phyloP scores from a whole-genome alignment of 2,113 vertebrate species.

The Eretmochelys imbricata region DNA sequence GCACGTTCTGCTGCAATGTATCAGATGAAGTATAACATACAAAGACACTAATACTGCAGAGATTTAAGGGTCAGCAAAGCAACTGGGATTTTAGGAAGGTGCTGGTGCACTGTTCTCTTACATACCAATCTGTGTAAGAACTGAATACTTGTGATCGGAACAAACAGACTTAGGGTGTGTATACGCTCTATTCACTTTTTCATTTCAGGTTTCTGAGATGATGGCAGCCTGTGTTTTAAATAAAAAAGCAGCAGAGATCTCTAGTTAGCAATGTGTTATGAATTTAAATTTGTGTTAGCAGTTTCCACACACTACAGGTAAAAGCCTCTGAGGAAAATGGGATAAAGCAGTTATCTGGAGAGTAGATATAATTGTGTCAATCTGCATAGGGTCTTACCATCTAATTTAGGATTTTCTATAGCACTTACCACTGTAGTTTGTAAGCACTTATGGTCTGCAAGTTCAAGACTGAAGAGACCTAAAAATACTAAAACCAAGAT shows the following conservation, averaged over 20 bases:
- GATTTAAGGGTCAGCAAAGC: conserved; percentile 39
- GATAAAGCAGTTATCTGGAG: background rate
- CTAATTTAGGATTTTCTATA: background rate
- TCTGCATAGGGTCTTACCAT: background rate
- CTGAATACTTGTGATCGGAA: background rate
- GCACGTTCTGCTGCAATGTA: background rate
- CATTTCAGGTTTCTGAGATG: background rate
- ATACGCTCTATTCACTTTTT: background rate
- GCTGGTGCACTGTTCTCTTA: background rate
- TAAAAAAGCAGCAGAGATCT: background rate
- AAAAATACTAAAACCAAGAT: background rate
- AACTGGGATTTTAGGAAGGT: background rate
- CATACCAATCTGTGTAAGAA: background rate
- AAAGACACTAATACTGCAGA: background rate
- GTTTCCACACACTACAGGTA: background rate
- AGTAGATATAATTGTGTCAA: background rate
- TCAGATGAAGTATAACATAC: background rate
- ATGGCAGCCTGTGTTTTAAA: background rate
- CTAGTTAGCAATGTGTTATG: background rate
- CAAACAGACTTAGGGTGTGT: background rate
- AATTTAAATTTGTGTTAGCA: rapidly evolving
- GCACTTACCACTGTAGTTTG: background rate
- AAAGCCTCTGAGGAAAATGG: background rate
- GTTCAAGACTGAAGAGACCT: background rate
- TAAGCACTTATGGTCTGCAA: background rate